Evolutionary conservation across 2,888 invertebrate genomes (phyloP).

Genomic region (Empis stercorea): DNA sequence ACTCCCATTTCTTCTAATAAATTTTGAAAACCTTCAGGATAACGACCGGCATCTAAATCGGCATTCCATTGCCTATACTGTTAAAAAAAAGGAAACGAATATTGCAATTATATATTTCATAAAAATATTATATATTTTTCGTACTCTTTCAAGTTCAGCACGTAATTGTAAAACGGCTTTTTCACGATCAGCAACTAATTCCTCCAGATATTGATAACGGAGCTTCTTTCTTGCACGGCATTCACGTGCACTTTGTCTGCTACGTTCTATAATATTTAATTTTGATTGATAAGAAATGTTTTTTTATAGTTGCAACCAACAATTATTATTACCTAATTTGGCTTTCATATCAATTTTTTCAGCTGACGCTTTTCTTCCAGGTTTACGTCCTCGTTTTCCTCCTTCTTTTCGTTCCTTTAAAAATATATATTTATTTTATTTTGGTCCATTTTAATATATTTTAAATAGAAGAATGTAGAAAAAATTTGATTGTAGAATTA

Average conservation of each 20-base stretch:
- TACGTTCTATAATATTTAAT: conserved; percentile 56
- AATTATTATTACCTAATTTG: conserved; percentile 60
- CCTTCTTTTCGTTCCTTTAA: conserved; percentile 55
- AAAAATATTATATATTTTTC: too few relatives aligned
- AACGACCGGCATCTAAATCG: conserved; percentile 66
- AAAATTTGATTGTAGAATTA: too few relatives aligned
- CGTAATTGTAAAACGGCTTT: conserved; percentile 78
- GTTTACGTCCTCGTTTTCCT: conserved; percentile 78
- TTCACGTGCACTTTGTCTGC: conserved; percentile 93
- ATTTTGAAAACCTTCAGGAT: conserved; percentile 66
- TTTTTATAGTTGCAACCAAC: too few relatives aligned
- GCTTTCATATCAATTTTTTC: conserved; percentile 91
- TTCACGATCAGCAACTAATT: conserved; percentile 84
- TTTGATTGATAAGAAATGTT: background rate
- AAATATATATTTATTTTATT: background rate
- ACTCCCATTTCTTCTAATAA: conserved; percentile 62
- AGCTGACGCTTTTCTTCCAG: conserved; percentile 67
- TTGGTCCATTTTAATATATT: too few relatives aligned
- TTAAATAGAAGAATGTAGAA: too few relatives aligned
- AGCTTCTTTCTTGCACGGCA: conserved; percentile 94
- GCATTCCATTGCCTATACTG: conserved; percentile 71
- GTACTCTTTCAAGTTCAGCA: conserved; percentile 60
- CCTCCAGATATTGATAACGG: conserved; percentile 92
- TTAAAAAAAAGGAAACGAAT: conserved; percentile 26
- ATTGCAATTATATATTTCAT: too few relatives aligned